These are phyloP conservation scores for Nibea albiflora DNA, from an alignment of 2,113 vertebrate species.

Conservation along the genomic window DNA sequence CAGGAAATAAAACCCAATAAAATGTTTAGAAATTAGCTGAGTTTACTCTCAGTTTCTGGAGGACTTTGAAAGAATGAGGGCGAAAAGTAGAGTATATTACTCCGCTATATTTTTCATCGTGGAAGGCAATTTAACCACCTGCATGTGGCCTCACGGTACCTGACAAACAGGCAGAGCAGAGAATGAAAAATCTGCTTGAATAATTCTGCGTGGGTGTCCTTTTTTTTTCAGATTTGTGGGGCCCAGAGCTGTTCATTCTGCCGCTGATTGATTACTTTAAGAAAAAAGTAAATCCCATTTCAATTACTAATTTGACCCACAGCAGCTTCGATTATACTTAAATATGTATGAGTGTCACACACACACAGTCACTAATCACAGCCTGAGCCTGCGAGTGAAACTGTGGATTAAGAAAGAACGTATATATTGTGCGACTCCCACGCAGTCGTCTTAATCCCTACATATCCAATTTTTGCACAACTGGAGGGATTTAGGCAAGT, in stretches of 20 bases:
- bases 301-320: conserved; percentile 55
- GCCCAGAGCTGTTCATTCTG: conserved; percentile 34
- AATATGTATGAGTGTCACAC: conserved; percentile 48
- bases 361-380: conserved; percentile 37
- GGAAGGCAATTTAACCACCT: background rate
- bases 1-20: background rate
- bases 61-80: background rate
- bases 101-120: background rate
- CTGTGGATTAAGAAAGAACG: conserved; percentile 52
- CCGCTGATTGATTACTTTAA: conserved; percentile 41
- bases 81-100: background rate
- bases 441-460: conserved; percentile 40
- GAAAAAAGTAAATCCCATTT: conserved; percentile 51
- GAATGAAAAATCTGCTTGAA: conserved; percentile 13
- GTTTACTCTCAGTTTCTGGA: background rate
- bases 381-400: conserved; percentile 23
- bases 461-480: conserved; percentile 46
- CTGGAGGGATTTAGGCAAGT: conserved; percentile 34
- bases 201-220: conserved; percentile 25
- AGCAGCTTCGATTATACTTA: conserved; percentile 29
- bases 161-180: background rate
- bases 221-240: conserved; percentile 3
- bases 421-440: conserved; percentile 35
- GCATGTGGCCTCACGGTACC: background rate
- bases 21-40: background rate